phyloP scores from a whole-genome alignment of 35 echinoderm and acorn worm genomes.

The Strongylocentrotus purpuratus region DNA sequence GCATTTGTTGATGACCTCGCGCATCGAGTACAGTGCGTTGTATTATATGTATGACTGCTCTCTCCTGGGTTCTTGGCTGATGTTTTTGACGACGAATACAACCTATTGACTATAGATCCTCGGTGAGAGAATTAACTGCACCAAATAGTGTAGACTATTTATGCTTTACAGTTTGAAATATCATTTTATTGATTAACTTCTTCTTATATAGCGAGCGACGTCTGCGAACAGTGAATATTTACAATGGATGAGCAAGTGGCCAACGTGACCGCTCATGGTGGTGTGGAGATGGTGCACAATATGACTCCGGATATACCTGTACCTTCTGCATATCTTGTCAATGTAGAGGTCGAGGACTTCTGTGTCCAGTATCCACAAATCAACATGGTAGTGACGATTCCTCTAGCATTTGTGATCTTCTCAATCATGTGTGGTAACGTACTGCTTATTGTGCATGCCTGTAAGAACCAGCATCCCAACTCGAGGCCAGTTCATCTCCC shows the following conservation, averaged over 20 bases:
- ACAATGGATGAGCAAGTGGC: not conserved
- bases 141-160: not conserved
- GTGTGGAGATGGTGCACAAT: not conserved
- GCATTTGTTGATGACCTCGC: too few relatives aligned
- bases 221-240: not conserved
- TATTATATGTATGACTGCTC: not conserved
- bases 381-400: conserved; percentile 27
- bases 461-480: conserved; percentile 27
- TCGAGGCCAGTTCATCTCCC: not conserved
- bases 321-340: not conserved
- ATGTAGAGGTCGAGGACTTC: not conserved
- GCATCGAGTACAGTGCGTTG: not conserved
- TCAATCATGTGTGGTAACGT: conserved; percentile 22
- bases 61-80: not conserved
- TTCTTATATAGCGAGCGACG: not conserved
- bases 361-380: not conserved
- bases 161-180: not conserved
- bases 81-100: not conserved
- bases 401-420: conserved; percentile 4
- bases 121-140: not conserved
- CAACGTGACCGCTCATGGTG: not conserved
- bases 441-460: not conserved
- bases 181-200: not conserved
- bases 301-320: not conserved
- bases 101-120: not conserved